Conservation (phyloP, 2,113 vertebrate species). For the Marmota monax region DNA sequence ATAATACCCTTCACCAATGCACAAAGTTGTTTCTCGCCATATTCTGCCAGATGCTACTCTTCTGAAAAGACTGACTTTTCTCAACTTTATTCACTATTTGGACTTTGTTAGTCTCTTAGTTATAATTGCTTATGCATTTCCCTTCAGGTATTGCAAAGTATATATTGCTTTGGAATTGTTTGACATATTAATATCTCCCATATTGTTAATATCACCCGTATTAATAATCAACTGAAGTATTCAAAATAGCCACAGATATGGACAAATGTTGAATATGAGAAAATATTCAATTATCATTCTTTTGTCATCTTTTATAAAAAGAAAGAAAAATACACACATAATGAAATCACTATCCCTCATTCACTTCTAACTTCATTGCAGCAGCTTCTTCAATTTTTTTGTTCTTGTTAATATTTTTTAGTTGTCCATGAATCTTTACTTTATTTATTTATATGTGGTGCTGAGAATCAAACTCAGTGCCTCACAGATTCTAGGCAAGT, state of each 20-base stretch:
- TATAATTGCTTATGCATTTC: neutral
- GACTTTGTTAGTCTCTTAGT: neutral
- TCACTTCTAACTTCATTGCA: neutral
- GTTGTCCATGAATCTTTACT: too few relatives aligned
- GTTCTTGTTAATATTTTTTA: too few relatives aligned
- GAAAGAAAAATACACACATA: neutral
- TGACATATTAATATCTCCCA: neutral
- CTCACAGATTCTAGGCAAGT: too few relatives aligned
- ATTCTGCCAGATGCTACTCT: neutral
- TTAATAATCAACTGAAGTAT: too few relatives aligned
- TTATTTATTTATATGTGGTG: too few relatives aligned
- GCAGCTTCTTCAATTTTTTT: neutral
- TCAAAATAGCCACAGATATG: neutral
- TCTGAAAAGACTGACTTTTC: neutral
- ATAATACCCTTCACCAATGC: neutral
- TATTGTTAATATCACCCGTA: too few relatives aligned
- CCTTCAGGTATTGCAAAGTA: neutral
- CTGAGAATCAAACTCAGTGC: too few relatives aligned
- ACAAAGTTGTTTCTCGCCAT: slow-evolving; percentile 34
- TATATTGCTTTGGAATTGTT: neutral
- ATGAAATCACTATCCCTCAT: neutral
- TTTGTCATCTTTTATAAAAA: neutral
- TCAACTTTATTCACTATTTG: neutral
- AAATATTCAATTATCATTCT: neutral
- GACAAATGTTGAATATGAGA: neutral